A percentile compares a stretch with the other conserved stretches of the same genome.
These are phyloP conservation scores for Limosa lapponica DNA, from an alignment of 2,797 vertebrate species.

Conservation along the genomic window DNA sequence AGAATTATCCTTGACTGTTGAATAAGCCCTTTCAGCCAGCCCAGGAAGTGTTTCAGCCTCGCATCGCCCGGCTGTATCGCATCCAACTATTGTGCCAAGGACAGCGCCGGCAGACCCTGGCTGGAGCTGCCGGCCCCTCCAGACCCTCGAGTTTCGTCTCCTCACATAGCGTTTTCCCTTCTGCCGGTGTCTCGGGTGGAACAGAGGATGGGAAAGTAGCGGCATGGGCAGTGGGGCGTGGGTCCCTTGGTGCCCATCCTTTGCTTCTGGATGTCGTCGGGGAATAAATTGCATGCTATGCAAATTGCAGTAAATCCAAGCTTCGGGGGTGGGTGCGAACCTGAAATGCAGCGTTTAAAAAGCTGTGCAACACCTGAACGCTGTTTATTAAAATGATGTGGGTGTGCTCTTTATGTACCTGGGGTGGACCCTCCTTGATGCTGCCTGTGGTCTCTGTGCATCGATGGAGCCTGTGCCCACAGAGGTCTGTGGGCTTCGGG, in stretches of 20 bases:
- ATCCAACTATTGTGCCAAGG: constrained; percentile 22
- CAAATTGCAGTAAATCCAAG: neutral
- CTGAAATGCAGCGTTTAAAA: neutral
- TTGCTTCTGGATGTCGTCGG: neutral
- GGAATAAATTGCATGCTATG: neutral
- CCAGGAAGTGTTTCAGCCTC: constrained; percentile 33
- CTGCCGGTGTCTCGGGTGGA: neutral
- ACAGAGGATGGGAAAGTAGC: neutral
- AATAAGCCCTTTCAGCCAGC: constrained; percentile 35
- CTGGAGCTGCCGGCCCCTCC: neutral
- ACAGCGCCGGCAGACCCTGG: neutral
- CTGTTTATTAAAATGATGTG: neutral
- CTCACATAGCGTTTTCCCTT: neutral
- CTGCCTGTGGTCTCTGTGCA: neutral
- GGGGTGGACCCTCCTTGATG: neutral
- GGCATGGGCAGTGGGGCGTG: neutral
- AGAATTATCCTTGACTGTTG: neutral
- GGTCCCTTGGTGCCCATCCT: neutral
- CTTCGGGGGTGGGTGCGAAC: neutral
- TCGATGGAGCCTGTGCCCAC: fast-evolving
- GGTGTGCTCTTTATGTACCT: neutral
- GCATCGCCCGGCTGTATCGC: neutral
- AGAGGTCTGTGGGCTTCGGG: fast-evolving
- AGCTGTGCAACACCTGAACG: neutral
- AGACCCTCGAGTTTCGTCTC: neutral